Evolutionary conservation across 1,140 invertebrate genomes (phyloP).

Genomic region (Eufriesea mexicana): DNA sequence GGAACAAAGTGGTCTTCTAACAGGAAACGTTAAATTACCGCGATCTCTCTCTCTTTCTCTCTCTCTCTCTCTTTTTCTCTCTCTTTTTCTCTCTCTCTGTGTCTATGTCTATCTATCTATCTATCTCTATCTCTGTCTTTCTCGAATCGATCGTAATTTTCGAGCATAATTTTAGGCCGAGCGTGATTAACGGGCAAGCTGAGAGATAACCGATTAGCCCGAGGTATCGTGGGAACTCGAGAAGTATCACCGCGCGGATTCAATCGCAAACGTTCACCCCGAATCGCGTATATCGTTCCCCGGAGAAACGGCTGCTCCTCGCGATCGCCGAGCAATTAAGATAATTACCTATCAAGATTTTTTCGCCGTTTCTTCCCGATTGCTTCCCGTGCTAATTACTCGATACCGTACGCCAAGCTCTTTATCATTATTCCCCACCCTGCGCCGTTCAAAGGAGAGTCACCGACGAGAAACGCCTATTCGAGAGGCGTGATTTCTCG

Average conservation of each 20-base stretch:
- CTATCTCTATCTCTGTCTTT: too few relatives aligned
- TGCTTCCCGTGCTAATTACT: too few relatives aligned
- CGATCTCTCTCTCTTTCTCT: too few relatives aligned
- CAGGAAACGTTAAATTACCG: constrained; percentile 40
- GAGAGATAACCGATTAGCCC: constrained; percentile 23
- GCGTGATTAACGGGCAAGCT: not conserved
- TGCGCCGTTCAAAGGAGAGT: too few relatives aligned
- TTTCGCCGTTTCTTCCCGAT: too few relatives aligned
- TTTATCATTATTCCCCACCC: too few relatives aligned
- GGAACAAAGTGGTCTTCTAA: constrained; percentile 6
- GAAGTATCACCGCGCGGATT: not conserved
- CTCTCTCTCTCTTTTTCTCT: too few relatives aligned
- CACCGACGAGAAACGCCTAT: not conserved
- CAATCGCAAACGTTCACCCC: too few relatives aligned
- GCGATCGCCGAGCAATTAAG: not conserved
- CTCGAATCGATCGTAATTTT: constrained; percentile 25
- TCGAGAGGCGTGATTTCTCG: not conserved
- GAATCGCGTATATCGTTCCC: not conserved
- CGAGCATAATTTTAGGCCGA: constrained; percentile 1
- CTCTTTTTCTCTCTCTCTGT: too few relatives aligned
- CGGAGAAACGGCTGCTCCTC: too few relatives aligned
- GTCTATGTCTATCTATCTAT: too few relatives aligned
- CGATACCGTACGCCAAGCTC: too few relatives aligned
- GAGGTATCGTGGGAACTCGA: constrained; percentile 25
- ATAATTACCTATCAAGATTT: not conserved